Evolutionary conservation across 2,113 vertebrate genomes (phyloP).

Genomic region (Sprattus sprattus): DNA sequence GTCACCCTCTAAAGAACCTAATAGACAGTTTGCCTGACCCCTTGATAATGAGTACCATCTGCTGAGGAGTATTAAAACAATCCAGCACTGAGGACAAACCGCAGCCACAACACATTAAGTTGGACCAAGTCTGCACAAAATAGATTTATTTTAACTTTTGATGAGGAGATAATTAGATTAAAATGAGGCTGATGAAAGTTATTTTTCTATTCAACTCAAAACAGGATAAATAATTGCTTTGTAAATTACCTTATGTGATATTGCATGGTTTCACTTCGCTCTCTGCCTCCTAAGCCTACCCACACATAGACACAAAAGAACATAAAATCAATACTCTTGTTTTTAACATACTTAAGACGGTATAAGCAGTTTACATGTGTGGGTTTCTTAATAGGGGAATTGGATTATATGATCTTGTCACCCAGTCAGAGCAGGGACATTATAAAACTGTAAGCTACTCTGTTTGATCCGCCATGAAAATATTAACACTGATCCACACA

Average conservation of each 20-base stretch:
- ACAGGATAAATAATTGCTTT: neutral
- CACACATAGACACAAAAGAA: neutral
- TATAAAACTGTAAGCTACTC: neutral
- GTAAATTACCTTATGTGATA: constrained; percentile 9
- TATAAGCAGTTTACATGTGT: neutral
- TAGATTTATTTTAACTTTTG: neutral
- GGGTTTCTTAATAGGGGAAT: neutral
- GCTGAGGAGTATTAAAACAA: constrained; percentile 14
- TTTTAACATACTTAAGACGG: neutral
- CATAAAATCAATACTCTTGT: neutral
- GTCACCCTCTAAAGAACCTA: constrained; percentile 36
- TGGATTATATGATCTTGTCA: neutral
- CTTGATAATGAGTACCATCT: constrained; percentile 45
- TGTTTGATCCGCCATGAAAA: neutral
- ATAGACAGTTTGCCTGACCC: constrained; percentile 41
- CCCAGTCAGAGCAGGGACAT: neutral
- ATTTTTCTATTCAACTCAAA: neutral
- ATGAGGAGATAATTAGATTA: neutral
- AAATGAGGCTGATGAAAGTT: neutral
- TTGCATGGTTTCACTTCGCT: neutral
- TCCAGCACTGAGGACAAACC: neutral
- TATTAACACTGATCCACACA: neutral
- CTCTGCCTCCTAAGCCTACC: neutral
- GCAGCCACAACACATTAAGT: neutral
- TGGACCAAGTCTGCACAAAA: neutral